Conservation (phyloP, 2,113 vertebrate genomes). For the Boulengeromyrus knoepffleri region DNA sequence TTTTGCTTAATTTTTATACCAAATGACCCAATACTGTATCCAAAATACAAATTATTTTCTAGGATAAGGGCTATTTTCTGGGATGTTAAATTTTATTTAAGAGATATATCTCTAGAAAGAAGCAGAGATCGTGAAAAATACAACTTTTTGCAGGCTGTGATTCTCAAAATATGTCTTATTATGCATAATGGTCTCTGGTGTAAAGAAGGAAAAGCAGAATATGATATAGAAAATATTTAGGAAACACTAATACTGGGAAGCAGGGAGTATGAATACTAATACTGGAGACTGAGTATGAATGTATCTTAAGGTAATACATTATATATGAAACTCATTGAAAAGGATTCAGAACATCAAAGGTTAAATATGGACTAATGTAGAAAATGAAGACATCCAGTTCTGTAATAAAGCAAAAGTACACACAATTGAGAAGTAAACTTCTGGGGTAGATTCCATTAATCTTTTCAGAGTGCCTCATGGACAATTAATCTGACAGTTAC, state of each 20-base stretch:
- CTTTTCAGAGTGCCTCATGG: constrained; percentile 1
- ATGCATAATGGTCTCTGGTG: not conserved
- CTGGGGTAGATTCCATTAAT: not conserved
- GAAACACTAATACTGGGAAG: not conserved
- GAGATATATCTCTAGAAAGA: not conserved
- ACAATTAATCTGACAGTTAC: constrained; percentile 10
- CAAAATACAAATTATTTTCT: not conserved
- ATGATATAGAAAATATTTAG: not conserved
- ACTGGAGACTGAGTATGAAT: not conserved
- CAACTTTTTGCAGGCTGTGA: not conserved
- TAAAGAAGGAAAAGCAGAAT: not conserved
- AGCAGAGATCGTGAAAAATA: not conserved
- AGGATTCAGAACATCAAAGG: not conserved
- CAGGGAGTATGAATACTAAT: not conserved
- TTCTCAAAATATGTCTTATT: not conserved
- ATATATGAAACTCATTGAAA: not conserved
- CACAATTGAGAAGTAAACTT: not conserved
- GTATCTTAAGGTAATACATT: not conserved
- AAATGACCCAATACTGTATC: not conserved
- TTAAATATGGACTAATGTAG: not conserved
- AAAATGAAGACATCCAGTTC: not conserved
- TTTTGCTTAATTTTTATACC: constrained; percentile 16
- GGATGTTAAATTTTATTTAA: not conserved
- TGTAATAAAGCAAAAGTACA: not conserved
- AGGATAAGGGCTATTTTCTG: not conserved